Evolutionary conservation across 2,113 vertebrate genomes (phyloP).

Genomic region (Gobius niger): DNA sequence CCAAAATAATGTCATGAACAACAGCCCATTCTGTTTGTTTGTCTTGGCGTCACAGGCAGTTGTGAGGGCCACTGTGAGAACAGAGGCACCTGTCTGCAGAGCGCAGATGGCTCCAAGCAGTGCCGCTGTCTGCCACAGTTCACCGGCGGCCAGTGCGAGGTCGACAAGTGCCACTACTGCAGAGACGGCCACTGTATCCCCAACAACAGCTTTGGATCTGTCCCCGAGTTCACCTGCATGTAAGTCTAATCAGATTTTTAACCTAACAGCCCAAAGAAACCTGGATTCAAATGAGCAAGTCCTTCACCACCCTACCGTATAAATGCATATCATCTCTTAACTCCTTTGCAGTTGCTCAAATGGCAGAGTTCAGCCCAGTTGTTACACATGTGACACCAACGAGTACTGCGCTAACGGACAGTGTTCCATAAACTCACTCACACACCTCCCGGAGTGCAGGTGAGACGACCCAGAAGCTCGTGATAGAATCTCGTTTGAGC

Average conservation of each 20-base stretch:
- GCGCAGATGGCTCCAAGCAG: conserved; percentile 69
- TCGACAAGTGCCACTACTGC: conserved; percentile 89
- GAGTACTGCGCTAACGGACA: conserved; percentile 89
- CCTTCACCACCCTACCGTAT: no score
- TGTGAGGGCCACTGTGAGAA: conserved; percentile 88
- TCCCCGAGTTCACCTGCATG: conserved; percentile 86
- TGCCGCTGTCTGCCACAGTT: conserved; percentile 86
- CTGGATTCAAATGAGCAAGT: no score
- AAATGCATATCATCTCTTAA: neutral
- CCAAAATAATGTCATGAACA: no score
- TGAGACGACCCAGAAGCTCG: conserved; percentile 50
- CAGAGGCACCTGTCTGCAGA: conserved; percentile 84
- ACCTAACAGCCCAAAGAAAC: no score
- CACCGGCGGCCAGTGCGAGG: conserved; percentile 81
- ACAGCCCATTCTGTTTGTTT: conserved; percentile 4
- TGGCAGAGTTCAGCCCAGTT: conserved; percentile 84
- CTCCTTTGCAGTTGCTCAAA: conserved; percentile 75
- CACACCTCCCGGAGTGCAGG: conserved; percentile 87
- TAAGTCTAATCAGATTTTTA: conserved; percentile 32
- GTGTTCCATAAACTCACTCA: conserved; percentile 82
- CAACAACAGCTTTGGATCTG: conserved; percentile 73
- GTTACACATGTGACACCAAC: conserved; percentile 84
- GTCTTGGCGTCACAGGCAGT: conserved; percentile 72
- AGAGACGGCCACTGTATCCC: conserved; percentile 84
- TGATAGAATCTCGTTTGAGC: no score